phyloP scores from a whole-genome alignment of 2,888 invertebrate genomes.

The Drosophila limbata region DNA sequence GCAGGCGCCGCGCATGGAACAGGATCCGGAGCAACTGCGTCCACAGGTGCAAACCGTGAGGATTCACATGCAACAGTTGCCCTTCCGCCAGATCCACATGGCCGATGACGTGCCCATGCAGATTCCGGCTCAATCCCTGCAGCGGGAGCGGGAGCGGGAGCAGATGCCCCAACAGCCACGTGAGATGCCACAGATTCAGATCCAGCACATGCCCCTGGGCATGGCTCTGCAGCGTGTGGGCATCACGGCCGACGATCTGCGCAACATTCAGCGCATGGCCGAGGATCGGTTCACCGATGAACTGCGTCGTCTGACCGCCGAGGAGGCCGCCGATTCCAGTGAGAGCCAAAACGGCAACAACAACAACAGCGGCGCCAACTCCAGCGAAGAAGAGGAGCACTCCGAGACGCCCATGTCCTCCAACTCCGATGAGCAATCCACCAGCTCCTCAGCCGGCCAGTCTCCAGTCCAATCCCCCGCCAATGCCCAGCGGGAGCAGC shows the following conservation, averaged over 20 bases:
- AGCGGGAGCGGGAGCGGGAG: conserved; percentile 72
- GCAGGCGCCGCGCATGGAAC: conserved; percentile 86
- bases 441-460: conserved; percentile 42
- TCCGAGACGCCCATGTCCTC: conserved; percentile 46
- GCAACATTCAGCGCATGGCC: conserved; percentile 85
- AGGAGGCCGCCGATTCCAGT: conserved; percentile 79
- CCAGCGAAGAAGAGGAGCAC: conserved; percentile 79
- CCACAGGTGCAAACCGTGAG: conserved; percentile 83
- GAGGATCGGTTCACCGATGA: conserved; percentile 85
- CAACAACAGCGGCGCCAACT: conserved; percentile 65
- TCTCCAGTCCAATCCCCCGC: conserved; percentile 38
- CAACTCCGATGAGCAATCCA: conserved; percentile 58
- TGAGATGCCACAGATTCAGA: conserved; percentile 76
- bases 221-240: conserved; percentile 85
- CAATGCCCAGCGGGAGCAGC: conserved; percentile 37
- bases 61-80: conserved; percentile 86
- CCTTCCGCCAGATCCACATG: conserved; percentile 85
- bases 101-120: conserved; percentile 83
- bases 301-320: conserved; percentile 82
- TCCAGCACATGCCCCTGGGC: conserved; percentile 84
- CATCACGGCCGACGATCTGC: conserved; percentile 85
- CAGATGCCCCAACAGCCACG: conserved; percentile 57
- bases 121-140: conserved; percentile 66
- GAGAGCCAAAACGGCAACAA: conserved; percentile 46
- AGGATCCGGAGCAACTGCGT: conserved; percentile 59